Conservation (phyloP, 2,113 vertebrate genomes). For the Epinephelus cyanopodus region DNA sequence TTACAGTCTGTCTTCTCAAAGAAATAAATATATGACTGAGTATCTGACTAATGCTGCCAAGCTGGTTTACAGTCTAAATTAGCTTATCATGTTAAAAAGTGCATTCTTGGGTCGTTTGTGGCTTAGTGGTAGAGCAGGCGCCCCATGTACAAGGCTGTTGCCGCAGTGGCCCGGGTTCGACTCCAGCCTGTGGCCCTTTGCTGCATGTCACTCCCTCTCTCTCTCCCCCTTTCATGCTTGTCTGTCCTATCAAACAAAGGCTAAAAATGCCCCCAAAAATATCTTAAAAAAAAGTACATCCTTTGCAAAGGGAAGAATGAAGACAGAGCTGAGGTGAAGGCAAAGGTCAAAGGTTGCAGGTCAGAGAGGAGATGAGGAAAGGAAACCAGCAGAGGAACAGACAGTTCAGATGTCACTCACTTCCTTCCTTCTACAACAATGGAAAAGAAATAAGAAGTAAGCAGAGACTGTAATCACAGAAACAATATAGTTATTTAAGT, state of each 20-base stretch:
- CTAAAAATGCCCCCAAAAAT: no score
- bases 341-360: conserved; percentile 43
- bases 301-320: not conserved
- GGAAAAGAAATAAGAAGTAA: not conserved
- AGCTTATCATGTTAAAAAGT: not conserved
- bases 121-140: no score
- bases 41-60: not conserved
- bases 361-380: conserved; percentile 9
- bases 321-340: conserved; percentile 29
- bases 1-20: not conserved
- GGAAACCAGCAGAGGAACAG: conserved; percentile 43
- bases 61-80: conserved; percentile 17
- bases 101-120: no score
- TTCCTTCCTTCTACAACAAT: conserved; percentile 49
- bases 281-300: not conserved
- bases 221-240: no score
- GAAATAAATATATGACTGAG: no score
- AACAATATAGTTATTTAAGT: not conserved
- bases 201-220: no score
- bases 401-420: conserved; percentile 13
- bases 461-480: conserved; percentile 14
- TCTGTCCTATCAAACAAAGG: no score
- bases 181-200: no score
- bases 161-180: no score
- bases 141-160: no score